Percentiles rank a stretch among this genome's conserved stretches.
Evolutionary conservation across 2,113 vertebrate species (phyloP).

Genomic region (Cinclus cinclus): DNA sequence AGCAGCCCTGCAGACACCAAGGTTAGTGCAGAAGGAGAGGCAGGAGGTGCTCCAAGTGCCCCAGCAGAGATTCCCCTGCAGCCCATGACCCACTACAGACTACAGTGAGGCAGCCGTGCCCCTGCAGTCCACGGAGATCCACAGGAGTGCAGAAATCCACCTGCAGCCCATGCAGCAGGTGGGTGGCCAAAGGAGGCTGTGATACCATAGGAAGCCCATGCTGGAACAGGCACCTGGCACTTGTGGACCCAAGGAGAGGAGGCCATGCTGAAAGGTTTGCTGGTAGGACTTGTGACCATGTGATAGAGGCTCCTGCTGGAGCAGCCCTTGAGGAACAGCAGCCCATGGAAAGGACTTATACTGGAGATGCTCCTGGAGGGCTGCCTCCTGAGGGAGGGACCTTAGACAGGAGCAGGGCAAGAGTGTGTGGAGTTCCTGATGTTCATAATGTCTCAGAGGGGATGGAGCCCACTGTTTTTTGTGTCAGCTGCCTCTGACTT

Average conservation of each 20-base stretch:
- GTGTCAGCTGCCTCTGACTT: not conserved
- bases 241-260: not conserved
- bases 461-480: not conserved
- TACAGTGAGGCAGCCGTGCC: not conserved
- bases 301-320: not conserved
- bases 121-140: not conserved
- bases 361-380: not conserved
- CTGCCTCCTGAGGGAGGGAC: not conserved
- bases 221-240: not conserved
- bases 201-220: fast-evolving
- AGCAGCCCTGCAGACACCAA: not conserved
- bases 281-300: not conserved
- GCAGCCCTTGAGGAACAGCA: not conserved
- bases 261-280: not conserved
- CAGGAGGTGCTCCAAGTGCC: not conserved
- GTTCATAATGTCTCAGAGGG: fast-evolving
- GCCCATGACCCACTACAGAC: too few species aligned
- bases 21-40: not conserved
- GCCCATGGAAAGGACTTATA: not conserved
- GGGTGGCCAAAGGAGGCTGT: not conserved
- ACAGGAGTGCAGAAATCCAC: not conserved
- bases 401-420: not conserved
- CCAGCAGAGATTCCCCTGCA: not conserved
- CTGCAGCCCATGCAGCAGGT: not conserved
- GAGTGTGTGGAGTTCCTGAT: not conserved